Evolutionary conservation across 2,113 vertebrate species (phyloP).

Genomic region (Sceloporus undulatus): DNA sequence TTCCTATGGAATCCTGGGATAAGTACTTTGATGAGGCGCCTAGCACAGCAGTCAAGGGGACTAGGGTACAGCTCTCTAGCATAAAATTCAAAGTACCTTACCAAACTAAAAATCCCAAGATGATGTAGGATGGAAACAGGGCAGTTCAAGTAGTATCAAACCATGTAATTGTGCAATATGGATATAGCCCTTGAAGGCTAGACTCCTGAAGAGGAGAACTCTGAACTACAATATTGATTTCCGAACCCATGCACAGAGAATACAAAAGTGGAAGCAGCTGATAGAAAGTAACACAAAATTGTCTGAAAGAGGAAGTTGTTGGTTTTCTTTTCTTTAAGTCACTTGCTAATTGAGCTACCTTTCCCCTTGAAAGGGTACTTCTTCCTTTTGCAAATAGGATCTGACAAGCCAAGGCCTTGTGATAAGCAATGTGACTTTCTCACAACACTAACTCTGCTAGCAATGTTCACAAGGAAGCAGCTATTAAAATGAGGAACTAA

Average conservation of each 20-base stretch:
- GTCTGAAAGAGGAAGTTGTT: not conserved
- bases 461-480: not conserved
- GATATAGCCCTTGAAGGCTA: not conserved
- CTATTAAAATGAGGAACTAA: not conserved
- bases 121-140: too few species aligned
- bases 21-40: too few species aligned
- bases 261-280: not conserved
- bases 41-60: too few species aligned
- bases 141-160: too few species aligned
- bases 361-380: not conserved
- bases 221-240: not conserved
- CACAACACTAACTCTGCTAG: not conserved
- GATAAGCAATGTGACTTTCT: not conserved
- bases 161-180: too few species aligned
- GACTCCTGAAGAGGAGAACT: not conserved
- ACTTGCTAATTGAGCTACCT: not conserved
- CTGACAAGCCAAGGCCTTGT: not conserved
- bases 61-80: too few species aligned
- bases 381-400: not conserved
- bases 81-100: too few species aligned
- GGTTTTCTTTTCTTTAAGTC: not conserved
- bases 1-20: too few species aligned
- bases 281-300: not conserved
- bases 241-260: not conserved
- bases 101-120: too few species aligned